Conservation (phyloP, 1,140 invertebrate species). For the Drosophila sucinea region DNA sequence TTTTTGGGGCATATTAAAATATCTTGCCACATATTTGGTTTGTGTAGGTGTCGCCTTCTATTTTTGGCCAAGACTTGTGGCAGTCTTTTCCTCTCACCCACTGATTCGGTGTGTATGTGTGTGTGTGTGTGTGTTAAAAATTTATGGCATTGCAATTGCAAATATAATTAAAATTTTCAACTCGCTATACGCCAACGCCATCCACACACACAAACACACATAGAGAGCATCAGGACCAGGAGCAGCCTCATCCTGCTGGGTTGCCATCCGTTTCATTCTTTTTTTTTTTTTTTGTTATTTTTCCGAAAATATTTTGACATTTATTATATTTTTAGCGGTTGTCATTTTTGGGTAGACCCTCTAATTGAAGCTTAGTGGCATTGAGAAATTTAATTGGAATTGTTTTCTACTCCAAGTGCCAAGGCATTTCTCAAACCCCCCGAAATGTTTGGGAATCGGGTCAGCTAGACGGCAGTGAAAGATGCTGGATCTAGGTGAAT, state of each 20-base stretch:
- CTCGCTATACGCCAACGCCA: constrained; percentile 35
- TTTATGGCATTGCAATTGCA: constrained; percentile 81
- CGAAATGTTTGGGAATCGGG: not conserved
- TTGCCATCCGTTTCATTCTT: constrained; percentile 16
- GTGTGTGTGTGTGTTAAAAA: constrained; percentile 45
- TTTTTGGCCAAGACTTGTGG: constrained; percentile 10
- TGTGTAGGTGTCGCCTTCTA: constrained; percentile 50
- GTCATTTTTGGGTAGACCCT: constrained; percentile 39
- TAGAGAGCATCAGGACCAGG: not conserved
- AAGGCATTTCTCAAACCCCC: not conserved
- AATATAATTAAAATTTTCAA: constrained; percentile 81
- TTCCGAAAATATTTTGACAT: constrained; percentile 51
- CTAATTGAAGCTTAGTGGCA: constrained; percentile 53
- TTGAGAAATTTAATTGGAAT: constrained; percentile 48
- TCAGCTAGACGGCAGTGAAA: not conserved
- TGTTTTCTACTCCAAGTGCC: not conserved
- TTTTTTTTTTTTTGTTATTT: constrained; percentile 15
- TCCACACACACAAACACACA: not conserved
- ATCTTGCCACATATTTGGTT: constrained; percentile 77
- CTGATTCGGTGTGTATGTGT: constrained; percentile 25
- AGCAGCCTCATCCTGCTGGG: constrained; percentile 15
- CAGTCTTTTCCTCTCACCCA: constrained; percentile 9
- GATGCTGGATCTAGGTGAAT: not conserved
- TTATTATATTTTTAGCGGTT: constrained; percentile 59
- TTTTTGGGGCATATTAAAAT: constrained; percentile 75